Conservation (phyloP, 2,113 vertebrate genomes). For the Aspiorhynchus laticeps region DNA sequence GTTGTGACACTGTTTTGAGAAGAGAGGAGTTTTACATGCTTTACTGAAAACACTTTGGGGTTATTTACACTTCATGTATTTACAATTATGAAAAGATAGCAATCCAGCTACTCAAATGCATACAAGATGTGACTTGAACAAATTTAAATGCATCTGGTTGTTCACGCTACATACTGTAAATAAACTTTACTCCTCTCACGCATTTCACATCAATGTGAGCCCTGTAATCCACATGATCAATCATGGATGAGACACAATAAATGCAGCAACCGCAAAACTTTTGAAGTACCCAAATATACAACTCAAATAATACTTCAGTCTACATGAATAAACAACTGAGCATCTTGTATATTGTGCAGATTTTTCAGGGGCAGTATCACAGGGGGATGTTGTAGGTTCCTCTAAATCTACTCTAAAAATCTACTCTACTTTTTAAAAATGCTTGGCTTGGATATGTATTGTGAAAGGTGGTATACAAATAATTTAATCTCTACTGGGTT, state of each 20-base stretch:
- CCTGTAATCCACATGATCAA: not conserved
- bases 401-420: not conserved
- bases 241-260: not conserved
- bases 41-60: not conserved
- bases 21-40: not conserved
- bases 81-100: not conserved
- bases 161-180: not conserved
- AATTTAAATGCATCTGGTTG: not conserved
- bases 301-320: not conserved
- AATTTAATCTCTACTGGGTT: not conserved
- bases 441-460: not conserved
- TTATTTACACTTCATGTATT: not conserved
- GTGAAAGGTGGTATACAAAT: not conserved
- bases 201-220: not conserved
- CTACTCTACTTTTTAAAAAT: not conserved
- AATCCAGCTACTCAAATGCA: not conserved
- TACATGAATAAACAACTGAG: not conserved
- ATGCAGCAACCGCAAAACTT: not conserved
- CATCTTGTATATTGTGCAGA: not conserved
- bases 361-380: not conserved
- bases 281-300: not conserved
- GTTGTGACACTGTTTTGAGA: not conserved
- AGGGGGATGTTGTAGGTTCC: not conserved
- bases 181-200: not conserved
- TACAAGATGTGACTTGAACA: not conserved